Base-by-base conservation (phyloP, 2,113 vertebrate genomes). In the Tretioscincus oriximinensis region DNA sequence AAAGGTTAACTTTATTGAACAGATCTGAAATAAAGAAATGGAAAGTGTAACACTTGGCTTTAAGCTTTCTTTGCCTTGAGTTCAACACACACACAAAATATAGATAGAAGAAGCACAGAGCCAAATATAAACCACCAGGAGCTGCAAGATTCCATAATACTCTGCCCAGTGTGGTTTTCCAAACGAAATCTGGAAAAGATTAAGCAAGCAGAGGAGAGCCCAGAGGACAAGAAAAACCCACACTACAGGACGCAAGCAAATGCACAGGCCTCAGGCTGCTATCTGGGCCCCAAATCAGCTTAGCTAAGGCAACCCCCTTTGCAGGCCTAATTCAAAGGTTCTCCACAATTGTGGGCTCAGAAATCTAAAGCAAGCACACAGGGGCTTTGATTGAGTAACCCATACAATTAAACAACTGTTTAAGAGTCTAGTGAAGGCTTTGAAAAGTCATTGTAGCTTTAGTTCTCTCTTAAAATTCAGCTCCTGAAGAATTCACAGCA, bases 251-350 rank as follows among this genome's bases (percentile, higher is more conserved):
- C 80, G 47, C 66, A 88, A 81, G 54, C 74, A 80, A 71, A 83
- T 67, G 85, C 74, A 85, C 66, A n/a, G 77, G 86, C 73, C 81
- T 16, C 67, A n/a, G 73, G 58, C 75, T 68, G 81, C 9, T 10
- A 26, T 0, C 35, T 22, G 71, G 85, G 77, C 85, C 86, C 92
- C 87, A 87, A 51, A 69, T 64, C 21, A 70, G 82, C 0, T 0
- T 77, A 81, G 88, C 41, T 87, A 91, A 86, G 83, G 84, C 86
- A 88, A 81, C 84, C 85, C 83, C 83, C 58, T 86, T 90, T 83
- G 77, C 78, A 88, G 84, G 24, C 87, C 80, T 49, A 86, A 78
- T 22, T 88, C 76, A 66, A 78, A 89, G 88, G 86, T 83, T 90
- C 81, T 85, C 83, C 78, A 79, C 81, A 84, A 75, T 83, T 78